Evolutionary conservation across 2,797 vertebrate species (phyloP), one percentile per base, ranked within the genome.

Genomic region (Morus bassanus): DNA sequence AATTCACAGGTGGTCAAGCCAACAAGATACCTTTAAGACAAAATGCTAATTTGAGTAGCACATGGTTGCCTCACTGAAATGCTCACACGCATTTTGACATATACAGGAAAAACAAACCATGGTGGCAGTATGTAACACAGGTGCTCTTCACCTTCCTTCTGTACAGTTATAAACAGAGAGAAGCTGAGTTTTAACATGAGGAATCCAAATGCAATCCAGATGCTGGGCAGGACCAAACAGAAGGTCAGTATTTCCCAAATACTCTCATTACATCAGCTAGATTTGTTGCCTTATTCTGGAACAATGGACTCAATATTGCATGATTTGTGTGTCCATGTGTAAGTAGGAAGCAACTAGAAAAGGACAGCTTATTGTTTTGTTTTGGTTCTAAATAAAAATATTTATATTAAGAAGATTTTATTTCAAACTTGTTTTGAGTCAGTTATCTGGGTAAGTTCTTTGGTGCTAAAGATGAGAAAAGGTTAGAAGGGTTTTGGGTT

Each of bases 31-130:
- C 53, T 65, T 80, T 56, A 85, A 87, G 60, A 28, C 68, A 97
- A 94, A 92, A 65, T 9, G 11, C 3, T 67, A 54, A 94, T 92
- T 91, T 97, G 84, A 93, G 79, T 83, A 89, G 60, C 59, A 74
- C 10, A 3, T 17, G 5, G 6, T 33, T 73, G 56, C 57, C 64
- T 95, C 25, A 11, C 31, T 90, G 51, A 94, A 88, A 91, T 48
- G 65, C 33, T 75, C 35, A 53, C 61, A 46, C 53, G 56, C 54
- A 79, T 94, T 94, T 96, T 90, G 84, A 89, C 57, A n/a, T 64
- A 56, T 11, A 25, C 2, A 67, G 45, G 53, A 46, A 50, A 57
- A 57, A 39, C 33, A 64, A 56, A 51, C n/a, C 39, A 7, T 13
- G 11, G 56, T 46, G 2, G 13, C 68, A 59, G 46, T 45, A 21